Evolutionary conservation across 1,140 invertebrate species (phyloP).

Genomic region (Eurosta solidaginis): DNA sequence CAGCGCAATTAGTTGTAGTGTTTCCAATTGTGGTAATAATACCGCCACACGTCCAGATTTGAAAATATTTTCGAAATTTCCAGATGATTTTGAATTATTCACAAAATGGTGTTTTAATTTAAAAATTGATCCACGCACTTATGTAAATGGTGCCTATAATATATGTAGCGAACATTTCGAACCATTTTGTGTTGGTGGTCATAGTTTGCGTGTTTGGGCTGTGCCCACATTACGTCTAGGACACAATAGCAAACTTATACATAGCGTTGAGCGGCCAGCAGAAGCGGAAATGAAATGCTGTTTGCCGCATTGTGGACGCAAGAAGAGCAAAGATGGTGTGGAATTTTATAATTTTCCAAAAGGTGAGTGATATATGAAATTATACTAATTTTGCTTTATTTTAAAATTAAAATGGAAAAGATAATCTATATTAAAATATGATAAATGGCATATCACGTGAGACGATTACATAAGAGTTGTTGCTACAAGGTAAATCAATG

Average conservation of each 20-base stretch:
- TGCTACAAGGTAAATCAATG: too few species aligned
- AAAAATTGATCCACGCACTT: conserved; percentile 28
- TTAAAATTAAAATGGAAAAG: background rate
- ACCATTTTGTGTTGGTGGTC: conserved; percentile 49
- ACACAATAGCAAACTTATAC: conserved; percentile 47
- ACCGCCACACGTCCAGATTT: conserved; percentile 27
- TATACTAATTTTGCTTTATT: background rate
- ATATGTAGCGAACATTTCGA: conserved; percentile 50
- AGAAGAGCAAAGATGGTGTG: conserved; percentile 51
- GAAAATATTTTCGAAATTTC: conserved; percentile 41
- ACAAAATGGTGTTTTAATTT: conserved; percentile 47
- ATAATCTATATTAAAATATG: too few species aligned
- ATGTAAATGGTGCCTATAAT: conserved; percentile 41
- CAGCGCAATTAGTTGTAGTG: conserved; percentile 35
- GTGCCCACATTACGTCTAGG: conserved; percentile 52
- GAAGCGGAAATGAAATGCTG: conserved; percentile 53
- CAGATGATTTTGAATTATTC: conserved; percentile 36
- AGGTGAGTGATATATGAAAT: conserved; percentile 7
- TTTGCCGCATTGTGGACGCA: conserved; percentile 52
- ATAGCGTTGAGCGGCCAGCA: conserved; percentile 46
- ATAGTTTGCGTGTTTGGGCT: conserved; percentile 48
- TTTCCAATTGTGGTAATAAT: conserved; percentile 36
- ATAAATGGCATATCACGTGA: too few species aligned
- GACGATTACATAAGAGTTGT: too few species aligned
- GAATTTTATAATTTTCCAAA: conserved; percentile 57